Evolutionary conservation across 2,888 invertebrate species (phyloP).

Genomic region (Philereme transversata): DNA sequence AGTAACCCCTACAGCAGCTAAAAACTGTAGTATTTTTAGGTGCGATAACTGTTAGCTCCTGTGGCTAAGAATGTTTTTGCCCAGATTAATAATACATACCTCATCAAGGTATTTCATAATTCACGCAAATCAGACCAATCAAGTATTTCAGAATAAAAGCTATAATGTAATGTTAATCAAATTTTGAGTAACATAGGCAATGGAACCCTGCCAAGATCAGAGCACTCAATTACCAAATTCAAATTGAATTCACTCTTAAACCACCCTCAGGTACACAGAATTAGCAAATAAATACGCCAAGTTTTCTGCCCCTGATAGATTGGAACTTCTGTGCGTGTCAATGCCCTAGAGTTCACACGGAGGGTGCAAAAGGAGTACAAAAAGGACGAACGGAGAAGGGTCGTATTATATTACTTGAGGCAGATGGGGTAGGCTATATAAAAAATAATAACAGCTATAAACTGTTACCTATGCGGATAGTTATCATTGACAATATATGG

Average conservation of each 20-base stretch:
- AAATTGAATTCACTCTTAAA: constrained; percentile 32
- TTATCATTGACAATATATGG: constrained; percentile 33
- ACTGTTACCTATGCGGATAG: constrained; percentile 39
- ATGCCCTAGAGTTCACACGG: constrained; percentile 57
- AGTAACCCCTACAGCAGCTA: too few species aligned
- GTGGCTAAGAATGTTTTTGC: too few species aligned
- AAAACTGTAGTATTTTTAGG: too few species aligned
- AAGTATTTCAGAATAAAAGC: constrained; percentile 18
- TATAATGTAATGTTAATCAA: constrained; percentile 12
- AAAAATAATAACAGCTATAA: constrained; percentile 43
- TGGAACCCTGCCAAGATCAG: constrained; percentile 25
- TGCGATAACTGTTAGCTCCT: too few species aligned
- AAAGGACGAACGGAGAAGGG: constrained; percentile 53
- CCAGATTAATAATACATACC: background rate
- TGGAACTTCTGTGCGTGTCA: constrained; percentile 52
- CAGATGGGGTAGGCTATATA: constrained; percentile 49
- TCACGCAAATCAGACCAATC: constrained; percentile 27
- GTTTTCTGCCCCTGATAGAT: constrained; percentile 49
- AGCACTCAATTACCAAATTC: constrained; percentile 35
- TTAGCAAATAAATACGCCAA: constrained; percentile 43
- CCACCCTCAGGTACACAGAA: constrained; percentile 46
- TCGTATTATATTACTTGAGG: constrained; percentile 52
- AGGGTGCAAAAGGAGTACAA: constrained; percentile 55
- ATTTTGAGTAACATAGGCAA: constrained; percentile 22
- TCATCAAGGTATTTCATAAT: constrained; percentile 8